Percentiles rank a stretch among this genome's conserved stretches.
phyloP scores from a whole-genome alignment of 2,888 invertebrate genomes.

The Ornithoptera alexandrae region DNA sequence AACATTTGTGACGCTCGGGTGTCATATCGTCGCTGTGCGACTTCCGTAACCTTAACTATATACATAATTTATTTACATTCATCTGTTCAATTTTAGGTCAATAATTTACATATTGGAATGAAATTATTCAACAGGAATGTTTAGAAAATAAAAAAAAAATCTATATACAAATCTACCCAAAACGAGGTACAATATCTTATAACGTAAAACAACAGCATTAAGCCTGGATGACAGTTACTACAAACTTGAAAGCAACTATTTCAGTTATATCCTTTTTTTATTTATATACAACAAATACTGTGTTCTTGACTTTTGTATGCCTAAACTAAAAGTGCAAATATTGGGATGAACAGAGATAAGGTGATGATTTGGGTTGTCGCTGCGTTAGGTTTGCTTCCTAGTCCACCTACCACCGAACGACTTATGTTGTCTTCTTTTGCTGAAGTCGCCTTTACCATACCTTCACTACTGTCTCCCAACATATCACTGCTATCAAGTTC shows the following conservation, averaged over 20 bases:
- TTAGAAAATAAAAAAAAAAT: conserved; percentile 54
- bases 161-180: conserved; percentile 61
- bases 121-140: conserved; percentile 76
- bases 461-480: conserved; percentile 59
- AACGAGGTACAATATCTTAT: conserved; percentile 39
- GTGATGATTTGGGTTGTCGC: conserved; percentile 48
- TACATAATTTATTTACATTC: conserved; percentile 76
- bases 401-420: conserved; percentile 59
- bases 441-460: conserved; percentile 47
- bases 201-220: conserved; percentile 61
- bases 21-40: conserved; percentile 67
- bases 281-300: conserved; percentile 62
- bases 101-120: conserved; percentile 70
- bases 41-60: conserved; percentile 66
- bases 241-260: conserved; percentile 59
- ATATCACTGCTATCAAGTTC: conserved; percentile 57
- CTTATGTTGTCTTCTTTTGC: conserved; percentile 63
- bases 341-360: conserved; percentile 52
- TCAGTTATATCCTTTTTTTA: conserved; percentile 53
- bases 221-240: conserved; percentile 62
- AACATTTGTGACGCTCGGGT: conserved; percentile 36
- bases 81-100: conserved; percentile 65
- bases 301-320: conserved; percentile 32
- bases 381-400: conserved; percentile 58
- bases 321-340: conserved; percentile 63